These are phyloP conservation scores for Rhizoglyphus robini DNA, from an alignment of 1,140 invertebrate species.

Conservation along the genomic window DNA sequence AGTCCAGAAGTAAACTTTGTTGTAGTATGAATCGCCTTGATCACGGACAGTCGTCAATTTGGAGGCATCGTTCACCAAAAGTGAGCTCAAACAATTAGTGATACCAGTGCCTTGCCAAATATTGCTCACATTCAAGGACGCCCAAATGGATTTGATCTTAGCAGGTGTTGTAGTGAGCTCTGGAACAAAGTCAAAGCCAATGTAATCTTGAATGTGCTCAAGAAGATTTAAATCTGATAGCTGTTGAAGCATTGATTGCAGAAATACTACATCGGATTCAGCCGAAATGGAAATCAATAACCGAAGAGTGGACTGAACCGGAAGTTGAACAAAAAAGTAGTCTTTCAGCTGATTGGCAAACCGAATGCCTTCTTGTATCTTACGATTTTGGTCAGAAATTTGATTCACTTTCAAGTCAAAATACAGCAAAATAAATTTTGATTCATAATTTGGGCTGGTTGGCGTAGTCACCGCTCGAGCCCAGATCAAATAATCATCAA, in stretches of 20 bases:
- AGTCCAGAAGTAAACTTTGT: slow-evolving; percentile 28
- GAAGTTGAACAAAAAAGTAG: neutral
- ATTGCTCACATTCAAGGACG: neutral
- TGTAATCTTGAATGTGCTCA: neutral
- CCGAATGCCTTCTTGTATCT: neutral
- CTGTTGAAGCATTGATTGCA: slow-evolving; percentile 5
- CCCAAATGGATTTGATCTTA: slow-evolving; percentile 20
- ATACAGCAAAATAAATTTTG: slow-evolving; percentile 15
- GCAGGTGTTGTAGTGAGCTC: slow-evolving; percentile 18
- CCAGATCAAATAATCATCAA: slow-evolving; percentile 22
- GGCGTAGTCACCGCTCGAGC: slow-evolving; percentile 18
- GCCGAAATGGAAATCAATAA: slow-evolving; percentile 18
- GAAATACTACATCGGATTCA: slow-evolving; percentile 12
- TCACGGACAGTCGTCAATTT: neutral
- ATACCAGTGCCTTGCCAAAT: slow-evolving; percentile 28
- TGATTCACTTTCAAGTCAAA: slow-evolving; percentile 23
- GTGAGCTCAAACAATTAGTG: slow-evolving; percentile 25
- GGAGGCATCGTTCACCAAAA: slow-evolving; percentile 1
- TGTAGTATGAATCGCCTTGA: neutral
- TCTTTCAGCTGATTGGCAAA: neutral
- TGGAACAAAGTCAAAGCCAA: slow-evolving; percentile 23
- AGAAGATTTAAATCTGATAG: neutral
- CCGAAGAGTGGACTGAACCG: slow-evolving; percentile 8
- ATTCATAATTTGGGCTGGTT: slow-evolving; percentile 18
- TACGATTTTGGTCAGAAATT: neutral